phyloP scores from a whole-genome alignment of 2,113 vertebrate genomes.

The Phylloscopus trochiloides region DNA sequence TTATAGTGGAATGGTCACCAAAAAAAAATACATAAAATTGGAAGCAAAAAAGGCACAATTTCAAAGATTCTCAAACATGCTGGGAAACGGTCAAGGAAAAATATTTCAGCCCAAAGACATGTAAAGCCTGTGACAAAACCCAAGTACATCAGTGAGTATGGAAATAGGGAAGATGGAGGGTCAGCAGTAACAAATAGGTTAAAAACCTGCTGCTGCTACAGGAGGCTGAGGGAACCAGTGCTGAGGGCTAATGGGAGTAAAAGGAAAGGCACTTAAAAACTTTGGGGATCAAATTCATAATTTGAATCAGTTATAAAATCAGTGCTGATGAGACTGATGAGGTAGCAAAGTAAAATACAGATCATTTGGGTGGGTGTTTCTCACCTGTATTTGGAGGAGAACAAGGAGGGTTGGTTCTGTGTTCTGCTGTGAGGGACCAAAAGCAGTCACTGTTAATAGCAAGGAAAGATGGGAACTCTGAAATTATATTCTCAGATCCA shows the following conservation, averaged over 20 bases:
- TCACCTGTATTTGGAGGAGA: background rate
- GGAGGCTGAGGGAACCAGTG: background rate
- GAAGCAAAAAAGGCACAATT: background rate
- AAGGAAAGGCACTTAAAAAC: background rate
- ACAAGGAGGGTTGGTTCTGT: background rate
- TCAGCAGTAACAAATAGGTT: background rate
- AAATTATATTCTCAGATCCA: background rate
- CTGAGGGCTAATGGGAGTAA: background rate
- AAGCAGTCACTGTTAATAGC: background rate
- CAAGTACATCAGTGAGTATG: background rate
- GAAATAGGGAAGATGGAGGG: background rate
- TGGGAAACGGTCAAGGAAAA: background rate
- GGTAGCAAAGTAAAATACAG: background rate
- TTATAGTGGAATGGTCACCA: background rate
- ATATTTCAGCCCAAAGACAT: background rate
- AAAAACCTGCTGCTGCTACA: background rate
- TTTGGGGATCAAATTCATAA: background rate
- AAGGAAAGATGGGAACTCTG: background rate
- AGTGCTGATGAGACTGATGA: background rate
- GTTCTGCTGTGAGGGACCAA: background rate
- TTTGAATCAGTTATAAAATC: background rate
- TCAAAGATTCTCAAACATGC: background rate
- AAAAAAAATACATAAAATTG: background rate
- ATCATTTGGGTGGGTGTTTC: rapidly evolving
- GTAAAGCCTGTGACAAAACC: background rate